Base-by-base conservation (phyloP, 2,888 invertebrate genomes). In the Allygus modestus region DNA sequence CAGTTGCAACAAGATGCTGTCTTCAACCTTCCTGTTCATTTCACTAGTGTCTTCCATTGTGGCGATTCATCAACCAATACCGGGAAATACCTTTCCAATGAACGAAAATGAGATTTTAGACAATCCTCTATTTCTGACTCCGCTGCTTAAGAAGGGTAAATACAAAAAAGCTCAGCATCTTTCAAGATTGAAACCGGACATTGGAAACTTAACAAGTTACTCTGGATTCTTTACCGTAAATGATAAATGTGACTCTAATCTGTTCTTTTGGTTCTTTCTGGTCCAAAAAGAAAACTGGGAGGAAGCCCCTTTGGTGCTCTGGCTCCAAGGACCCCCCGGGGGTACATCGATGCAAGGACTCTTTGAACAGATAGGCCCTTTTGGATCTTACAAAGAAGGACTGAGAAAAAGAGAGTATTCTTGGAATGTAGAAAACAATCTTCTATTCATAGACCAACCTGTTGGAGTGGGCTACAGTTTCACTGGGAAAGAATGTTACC, bases 401-500 rank as follows among this genome's bases (percentile, higher is more conserved):
- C 26, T 84, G 43, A 82, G 41, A n/a, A 46, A 28, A 26, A 89
- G 93, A 84, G 90, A 92, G 83, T 91, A 92, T 85, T 91, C 93
- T 33, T 94, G 94, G 94, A 92, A 93, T 31, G 88, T 91, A 7
- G 91, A 92, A 31, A 91, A 92, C 88, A 92, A 93, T 86, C 89
- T 94, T 69, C 90, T 94, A 51, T 94, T 93, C 88, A 92, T 94
- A 84, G 94, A 94, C 87, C 94, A 93, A 86, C 94, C 94, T 1
- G 94, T 93, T 0, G 94, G 94, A 0, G 90, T 91, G 58, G 94
- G 94, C 0, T 94, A 94, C 88, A 94, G 94, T 88, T 94, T 93
- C 88, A 94, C 94, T 0, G 89, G 92, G 0, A 88, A 90, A 71
- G 5, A 86, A 4, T 92, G 92, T 17, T 94, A 93, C 89, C 93